Conservation (phyloP, 2,113 vertebrate genomes). For the Anguilla rostrata region DNA sequence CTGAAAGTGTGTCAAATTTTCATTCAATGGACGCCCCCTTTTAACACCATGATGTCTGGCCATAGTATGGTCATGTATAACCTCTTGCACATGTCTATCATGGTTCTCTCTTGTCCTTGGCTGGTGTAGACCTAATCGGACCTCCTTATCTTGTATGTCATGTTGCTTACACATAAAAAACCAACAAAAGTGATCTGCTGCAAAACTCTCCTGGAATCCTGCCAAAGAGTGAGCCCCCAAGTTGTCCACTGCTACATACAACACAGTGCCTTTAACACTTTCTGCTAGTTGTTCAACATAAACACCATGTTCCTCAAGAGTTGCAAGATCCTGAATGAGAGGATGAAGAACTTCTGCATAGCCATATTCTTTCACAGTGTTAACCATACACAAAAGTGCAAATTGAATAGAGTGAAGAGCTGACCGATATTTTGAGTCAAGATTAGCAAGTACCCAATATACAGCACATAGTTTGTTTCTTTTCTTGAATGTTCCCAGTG, state of each 20-base stretch:
- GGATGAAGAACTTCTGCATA: not conserved
- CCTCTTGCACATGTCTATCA: conserved; percentile 18
- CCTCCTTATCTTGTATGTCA: conserved; percentile 21
- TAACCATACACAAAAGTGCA: too few species aligned
- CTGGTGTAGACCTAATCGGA: conserved; percentile 1
- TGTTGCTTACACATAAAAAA: conserved; percentile 18
- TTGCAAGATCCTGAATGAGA: conserved; percentile 22
- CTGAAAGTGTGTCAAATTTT: too few species aligned
- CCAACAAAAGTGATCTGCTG: not conserved
- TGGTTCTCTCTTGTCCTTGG: conserved; percentile 19
- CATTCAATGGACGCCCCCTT: conserved; percentile 14
- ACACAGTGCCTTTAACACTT: not conserved
- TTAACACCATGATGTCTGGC: conserved; percentile 11
- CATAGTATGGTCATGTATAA: conserved; percentile 9
- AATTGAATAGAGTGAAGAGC: too few species aligned
- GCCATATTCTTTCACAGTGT: not conserved
- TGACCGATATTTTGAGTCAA: too few species aligned
- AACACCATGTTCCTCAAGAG: conserved; percentile 21
- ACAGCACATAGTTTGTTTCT: too few species aligned
- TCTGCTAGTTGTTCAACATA: not conserved
- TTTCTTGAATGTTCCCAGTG: not conserved
- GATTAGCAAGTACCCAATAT: too few species aligned
- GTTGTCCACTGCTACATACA: too few species aligned
- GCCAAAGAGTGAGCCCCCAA: not conserved
- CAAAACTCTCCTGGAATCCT: conserved; percentile 21